Conservation (phyloP, 2,113 vertebrate genomes). For the Salvelinus namaycush region DNA sequence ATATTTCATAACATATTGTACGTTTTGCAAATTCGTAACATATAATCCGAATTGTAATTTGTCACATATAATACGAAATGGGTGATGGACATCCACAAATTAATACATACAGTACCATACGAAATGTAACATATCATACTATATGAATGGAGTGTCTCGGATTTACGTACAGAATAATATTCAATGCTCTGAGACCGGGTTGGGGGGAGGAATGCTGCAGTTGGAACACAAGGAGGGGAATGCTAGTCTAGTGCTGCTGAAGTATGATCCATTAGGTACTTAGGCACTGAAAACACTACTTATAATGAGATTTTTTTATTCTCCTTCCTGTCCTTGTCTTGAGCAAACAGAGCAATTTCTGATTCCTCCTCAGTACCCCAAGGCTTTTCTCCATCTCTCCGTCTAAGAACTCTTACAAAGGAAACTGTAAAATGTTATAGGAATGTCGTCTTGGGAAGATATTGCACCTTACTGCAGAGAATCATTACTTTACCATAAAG, state of each 20-base stretch:
- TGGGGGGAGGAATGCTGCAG: conserved; percentile 1
- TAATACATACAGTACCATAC: too few relatives aligned
- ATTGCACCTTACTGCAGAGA: conserved; percentile 8
- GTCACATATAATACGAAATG: too few relatives aligned
- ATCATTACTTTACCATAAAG: conserved; percentile 3
- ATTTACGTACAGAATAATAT: too few relatives aligned
- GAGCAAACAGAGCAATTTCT: conserved; percentile 30
- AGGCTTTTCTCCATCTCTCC: conserved; percentile 1
- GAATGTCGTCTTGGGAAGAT: neutral
- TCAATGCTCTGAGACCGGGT: too few relatives aligned
- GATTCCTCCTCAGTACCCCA: neutral
- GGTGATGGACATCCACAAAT: too few relatives aligned
- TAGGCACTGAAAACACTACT: conserved; percentile 11
- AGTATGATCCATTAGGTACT: conserved; percentile 1
- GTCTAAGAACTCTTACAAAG: conserved; percentile 1
- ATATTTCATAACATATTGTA: too few relatives aligned
- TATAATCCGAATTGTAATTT: too few relatives aligned
- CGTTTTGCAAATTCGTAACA: too few relatives aligned
- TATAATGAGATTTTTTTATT: conserved; percentile 7
- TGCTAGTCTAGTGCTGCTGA: neutral
- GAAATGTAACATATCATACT: too few relatives aligned
- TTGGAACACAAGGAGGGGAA: neutral
- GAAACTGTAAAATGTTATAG: conserved; percentile 18
- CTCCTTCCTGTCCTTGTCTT: conserved; percentile 11
- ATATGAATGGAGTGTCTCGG: too few relatives aligned